Base-by-base conservation (phyloP, 1,140 invertebrate species). In the Prorops nasuta region DNA sequence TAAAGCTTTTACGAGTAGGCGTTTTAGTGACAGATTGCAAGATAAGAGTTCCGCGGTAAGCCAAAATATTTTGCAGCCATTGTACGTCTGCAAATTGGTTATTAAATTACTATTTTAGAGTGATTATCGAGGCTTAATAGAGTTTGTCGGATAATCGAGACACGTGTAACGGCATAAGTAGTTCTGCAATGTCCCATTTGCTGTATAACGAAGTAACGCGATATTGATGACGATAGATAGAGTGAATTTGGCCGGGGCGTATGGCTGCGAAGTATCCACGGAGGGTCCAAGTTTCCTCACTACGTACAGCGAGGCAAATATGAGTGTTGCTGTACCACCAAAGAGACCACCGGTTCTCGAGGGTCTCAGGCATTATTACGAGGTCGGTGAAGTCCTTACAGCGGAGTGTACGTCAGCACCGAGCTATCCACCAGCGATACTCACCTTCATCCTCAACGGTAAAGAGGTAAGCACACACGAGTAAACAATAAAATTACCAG, bases 331-430 rank as follows among this genome's bases (percentile, higher is more conserved):
- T 18, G 72, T 81, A 52, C 67, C 73, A 14, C 72, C 73, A 10
- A 65, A 67, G 41, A 60, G 41, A 17, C 47, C 55, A 4, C 73
- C 74, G n/a, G 63, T 50, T 6, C 55, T 77, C 17, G 66, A 69
- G 20, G 72, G 69, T 12, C 20, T 77, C 10, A 64, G 62, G 44
- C 62, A 65, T 38, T 66, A 69, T 63, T 91, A 91, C 71, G 84
- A 87, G 59, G 80, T 85, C 4, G 89, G 88, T 3, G 88, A 92
- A 63, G 72, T 84, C 19, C 77, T 92, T 21, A 73, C 81, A 60
- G 89, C 86, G 24, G 89, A 89, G 68, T 93, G 91, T 72, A 85
- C 83, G 22, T 87, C 89, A 9, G 82, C 84, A 12, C 83, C 86
- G 1, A 89, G 88, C 38, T 78, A 85, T 45, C 90, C 90, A 4